Evolutionary conservation across 30 jellyfish, hydroid and myxozoan genomes (phyloP).

Genomic region (Hydractinia echinata): DNA sequence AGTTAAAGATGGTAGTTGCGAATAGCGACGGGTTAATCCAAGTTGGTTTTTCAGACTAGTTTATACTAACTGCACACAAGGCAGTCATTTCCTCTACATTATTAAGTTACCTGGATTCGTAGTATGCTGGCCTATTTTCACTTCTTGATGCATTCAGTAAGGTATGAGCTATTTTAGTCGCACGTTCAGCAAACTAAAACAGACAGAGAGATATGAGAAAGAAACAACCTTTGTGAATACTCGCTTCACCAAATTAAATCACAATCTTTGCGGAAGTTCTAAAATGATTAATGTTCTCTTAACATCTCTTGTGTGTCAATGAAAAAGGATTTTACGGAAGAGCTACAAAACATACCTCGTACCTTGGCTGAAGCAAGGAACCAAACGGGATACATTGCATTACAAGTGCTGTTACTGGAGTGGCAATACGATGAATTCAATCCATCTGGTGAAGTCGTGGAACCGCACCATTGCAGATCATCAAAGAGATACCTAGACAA

Average conservation of each 20-base stretch:
- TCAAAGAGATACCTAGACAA: slow-evolving; percentile 12
- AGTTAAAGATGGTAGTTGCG: too few species aligned
- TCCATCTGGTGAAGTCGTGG: slow-evolving; percentile 30
- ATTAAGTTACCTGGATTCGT: slow-evolving; percentile 16
- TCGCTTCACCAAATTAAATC: too few species aligned
- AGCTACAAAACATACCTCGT: slow-evolving; percentile 32
- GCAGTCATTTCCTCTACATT: too few species aligned
- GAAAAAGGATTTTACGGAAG: too few species aligned
- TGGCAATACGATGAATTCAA: slow-evolving; percentile 11
- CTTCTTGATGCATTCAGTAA: slow-evolving; percentile 23
- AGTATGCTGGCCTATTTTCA: slow-evolving; percentile 20
- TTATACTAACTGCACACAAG: too few species aligned
- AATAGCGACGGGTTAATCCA: too few species aligned
- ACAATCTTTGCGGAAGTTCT: too few species aligned
- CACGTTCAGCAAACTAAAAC: slow-evolving; percentile 29
- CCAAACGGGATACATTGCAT: slow-evolving; percentile 35
- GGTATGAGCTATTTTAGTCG: slow-evolving; percentile 20
- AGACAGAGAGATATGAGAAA: too few species aligned
- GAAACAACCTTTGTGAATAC: too few species aligned
- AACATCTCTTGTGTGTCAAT: too few species aligned
- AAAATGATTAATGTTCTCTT: too few species aligned
- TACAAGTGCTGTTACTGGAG: neutral
- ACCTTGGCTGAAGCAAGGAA: slow-evolving; percentile 30
- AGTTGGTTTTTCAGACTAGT: too few species aligned
- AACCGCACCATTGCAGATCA: slow-evolving; percentile 26